Percentiles rank a stretch among this genome's conserved stretches.
These are phyloP conservation scores for Prunella strophiata DNA, from an alignment of 2,797 vertebrate genomes.

Conservation along the genomic window DNA sequence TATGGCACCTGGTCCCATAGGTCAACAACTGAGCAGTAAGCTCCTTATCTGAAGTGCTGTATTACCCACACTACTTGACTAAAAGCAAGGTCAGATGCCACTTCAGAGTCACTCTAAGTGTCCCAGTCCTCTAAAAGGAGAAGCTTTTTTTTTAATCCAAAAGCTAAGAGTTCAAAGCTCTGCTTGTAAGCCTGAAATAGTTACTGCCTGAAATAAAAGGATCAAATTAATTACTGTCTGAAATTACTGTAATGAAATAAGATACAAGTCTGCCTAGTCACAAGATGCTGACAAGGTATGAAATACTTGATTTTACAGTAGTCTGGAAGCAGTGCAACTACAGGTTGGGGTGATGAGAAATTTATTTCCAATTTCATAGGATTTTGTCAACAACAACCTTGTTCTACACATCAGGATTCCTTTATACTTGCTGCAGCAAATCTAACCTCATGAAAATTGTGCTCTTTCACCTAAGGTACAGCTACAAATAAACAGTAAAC, in stretches of 20 bases:
- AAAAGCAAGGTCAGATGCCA: background rate
- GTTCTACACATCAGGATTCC: background rate
- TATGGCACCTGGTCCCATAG: background rate
- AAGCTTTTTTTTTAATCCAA: background rate
- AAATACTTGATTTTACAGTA: background rate
- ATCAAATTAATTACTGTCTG: slow-evolving; percentile 34
- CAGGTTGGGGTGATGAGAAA: background rate
- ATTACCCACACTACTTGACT: background rate
- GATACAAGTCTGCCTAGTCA: slow-evolving; percentile 32
- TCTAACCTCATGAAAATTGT: background rate
- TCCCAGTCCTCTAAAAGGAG: background rate
- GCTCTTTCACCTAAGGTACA: background rate
- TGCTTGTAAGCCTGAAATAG: slow-evolving; percentile 13
- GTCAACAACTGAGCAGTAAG: background rate
- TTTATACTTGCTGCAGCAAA: background rate
- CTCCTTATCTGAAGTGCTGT: background rate
- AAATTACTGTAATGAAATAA: slow-evolving; percentile 28
- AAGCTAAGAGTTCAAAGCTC: background rate
- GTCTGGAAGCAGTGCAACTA: background rate
- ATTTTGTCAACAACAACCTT: background rate
- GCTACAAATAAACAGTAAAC: background rate
- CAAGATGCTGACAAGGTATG: background rate
- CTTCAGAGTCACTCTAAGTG: background rate
- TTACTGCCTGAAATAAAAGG: slow-evolving; percentile 26
- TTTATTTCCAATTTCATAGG: background rate